Evolutionary conservation across 2,797 vertebrate species (phyloP), one percentile per base, ranked within the genome.

Genomic region (Alcedo quadribrachys): DNA sequence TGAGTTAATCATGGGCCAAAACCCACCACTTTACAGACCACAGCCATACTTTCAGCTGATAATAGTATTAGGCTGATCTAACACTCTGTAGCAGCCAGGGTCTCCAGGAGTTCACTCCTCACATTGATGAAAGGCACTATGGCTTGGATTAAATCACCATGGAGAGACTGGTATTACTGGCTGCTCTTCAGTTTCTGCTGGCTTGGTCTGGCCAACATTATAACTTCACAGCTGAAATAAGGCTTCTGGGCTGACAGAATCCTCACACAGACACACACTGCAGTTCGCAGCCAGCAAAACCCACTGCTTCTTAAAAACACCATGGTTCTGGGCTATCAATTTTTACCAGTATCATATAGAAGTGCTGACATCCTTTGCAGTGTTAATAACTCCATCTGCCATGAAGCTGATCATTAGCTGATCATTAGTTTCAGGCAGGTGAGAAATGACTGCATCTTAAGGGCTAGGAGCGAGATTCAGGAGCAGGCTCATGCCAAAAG

Each of bases 311-410:
- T 57, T 24, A 14, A 35, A 87, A 57, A 50, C 21, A 0, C 37
- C 32, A 35, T 15, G 45, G 14, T 25, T 77, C 27, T 15, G 32
- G 35, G n/a, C 60, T 53, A n/a, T 45, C 0, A 0, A 1, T 48
- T 76, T 66, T 70, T 37, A n/a, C 19, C 48, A 43, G 35, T 15
- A 37, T 51, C 48, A 73, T 5, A 2, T 2, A 15, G 21, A 21
- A 51, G 30, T 22, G 51, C 40, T 81, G 67, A 17, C 0, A 40
- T 53, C 61, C 69, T 70, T 70, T 74, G n/a, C 9, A 55, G 40
- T 6, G 24, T 9, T n/a, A 28, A n/a, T 13, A 61, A 66, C 13
- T 6, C 27, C 32, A 58, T 17, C 15, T 45, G 21, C 18, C 35
- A 53, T 37, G 32, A 65, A 82, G 67, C 22, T 70, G 51, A 54